Conservation (phyloP, 2,797 vertebrate species). For the Meda fulgida region DNA sequence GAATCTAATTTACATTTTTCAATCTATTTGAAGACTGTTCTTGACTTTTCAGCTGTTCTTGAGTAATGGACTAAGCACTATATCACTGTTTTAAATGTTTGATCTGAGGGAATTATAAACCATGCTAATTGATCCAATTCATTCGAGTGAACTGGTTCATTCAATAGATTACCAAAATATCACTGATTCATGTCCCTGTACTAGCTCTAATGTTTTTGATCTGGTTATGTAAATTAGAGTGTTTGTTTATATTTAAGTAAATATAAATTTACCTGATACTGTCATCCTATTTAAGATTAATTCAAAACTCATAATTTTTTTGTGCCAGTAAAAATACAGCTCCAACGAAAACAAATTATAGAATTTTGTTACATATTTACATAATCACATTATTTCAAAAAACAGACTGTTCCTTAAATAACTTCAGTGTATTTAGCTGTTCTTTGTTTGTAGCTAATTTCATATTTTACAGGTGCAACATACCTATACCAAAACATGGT, state of each 20-base stretch:
- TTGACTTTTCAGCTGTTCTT: not conserved
- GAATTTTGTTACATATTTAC: not conserved
- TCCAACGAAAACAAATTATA: not conserved
- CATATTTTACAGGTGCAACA: not conserved
- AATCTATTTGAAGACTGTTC: not conserved
- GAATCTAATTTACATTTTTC: not conserved
- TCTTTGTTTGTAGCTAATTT: not conserved
- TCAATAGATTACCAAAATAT: not conserved
- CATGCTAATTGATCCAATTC: not conserved
- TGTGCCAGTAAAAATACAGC: not conserved
- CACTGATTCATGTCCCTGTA: not conserved
- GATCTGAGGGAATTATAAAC: not conserved
- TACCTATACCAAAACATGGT: too few species aligned
- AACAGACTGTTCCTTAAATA: not conserved
- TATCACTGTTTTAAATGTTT: not conserved
- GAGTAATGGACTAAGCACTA: not conserved
- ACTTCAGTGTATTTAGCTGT: not conserved
- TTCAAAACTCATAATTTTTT: not conserved
- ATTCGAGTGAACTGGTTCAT: not conserved
- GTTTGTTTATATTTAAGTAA: too few species aligned
- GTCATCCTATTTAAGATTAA: not conserved
- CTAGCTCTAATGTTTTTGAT: not conserved
- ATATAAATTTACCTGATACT: too few species aligned
- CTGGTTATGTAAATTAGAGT: too few species aligned
- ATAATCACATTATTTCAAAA: not conserved